A percentile compares a stretch with the other conserved stretches of the same genome.
phyloP scores from a whole-genome alignment of 37 sponge, comb jelly and placozoan genomes.

The Haliclona indistincta region DNA sequence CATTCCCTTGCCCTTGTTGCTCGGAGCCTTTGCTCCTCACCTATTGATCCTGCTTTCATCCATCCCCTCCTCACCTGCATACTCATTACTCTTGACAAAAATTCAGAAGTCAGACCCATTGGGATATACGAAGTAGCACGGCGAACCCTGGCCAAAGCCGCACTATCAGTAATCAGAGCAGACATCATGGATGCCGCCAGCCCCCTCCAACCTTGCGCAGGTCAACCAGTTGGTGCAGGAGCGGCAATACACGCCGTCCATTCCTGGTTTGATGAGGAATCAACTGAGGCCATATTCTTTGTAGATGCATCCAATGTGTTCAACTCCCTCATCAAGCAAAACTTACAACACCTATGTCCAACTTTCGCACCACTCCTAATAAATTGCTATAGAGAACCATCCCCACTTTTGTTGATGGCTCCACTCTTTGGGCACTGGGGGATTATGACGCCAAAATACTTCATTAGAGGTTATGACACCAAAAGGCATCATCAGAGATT shows the following conservation, averaged over 20 bases:
- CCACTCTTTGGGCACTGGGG: too few relatives aligned
- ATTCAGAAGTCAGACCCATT: slow-evolving; percentile 45
- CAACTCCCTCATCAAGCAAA: slow-evolving; percentile 19
- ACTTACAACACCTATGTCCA: slow-evolving; percentile 19
- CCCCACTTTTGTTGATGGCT: slow-evolving; percentile 32
- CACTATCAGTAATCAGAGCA: slow-evolving; percentile 2
- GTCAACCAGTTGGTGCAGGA: slow-evolving; percentile 21
- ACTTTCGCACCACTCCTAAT: slow-evolving; percentile 20
- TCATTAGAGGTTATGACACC: too few relatives aligned
- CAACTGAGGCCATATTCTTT: slow-evolving; percentile 25
- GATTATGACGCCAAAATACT: too few relatives aligned
- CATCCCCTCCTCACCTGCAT: slow-evolving; percentile 36
- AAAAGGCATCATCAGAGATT: too few relatives aligned
- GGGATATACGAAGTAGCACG: slow-evolving; percentile 36
- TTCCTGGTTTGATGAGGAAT: not conserved
- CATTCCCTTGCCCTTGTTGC: slow-evolving; percentile 11
- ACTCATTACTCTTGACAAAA: slow-evolving; percentile 33
- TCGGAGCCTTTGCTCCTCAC: slow-evolving; percentile 7
- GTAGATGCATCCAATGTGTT: slow-evolving; percentile 27
- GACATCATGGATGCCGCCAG: slow-evolving; percentile 41
- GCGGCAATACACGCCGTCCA: slow-evolving; percentile 20
- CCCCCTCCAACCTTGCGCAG: slow-evolving; percentile 22
- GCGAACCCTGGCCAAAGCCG: slow-evolving; percentile 43
- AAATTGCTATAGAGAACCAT: slow-evolving; percentile 24
- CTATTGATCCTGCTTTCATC: slow-evolving; percentile 20